These are phyloP conservation scores for Hyposoter dolosus DNA, from an alignment of 2,888 invertebrate genomes.

Conservation along the genomic window DNA sequence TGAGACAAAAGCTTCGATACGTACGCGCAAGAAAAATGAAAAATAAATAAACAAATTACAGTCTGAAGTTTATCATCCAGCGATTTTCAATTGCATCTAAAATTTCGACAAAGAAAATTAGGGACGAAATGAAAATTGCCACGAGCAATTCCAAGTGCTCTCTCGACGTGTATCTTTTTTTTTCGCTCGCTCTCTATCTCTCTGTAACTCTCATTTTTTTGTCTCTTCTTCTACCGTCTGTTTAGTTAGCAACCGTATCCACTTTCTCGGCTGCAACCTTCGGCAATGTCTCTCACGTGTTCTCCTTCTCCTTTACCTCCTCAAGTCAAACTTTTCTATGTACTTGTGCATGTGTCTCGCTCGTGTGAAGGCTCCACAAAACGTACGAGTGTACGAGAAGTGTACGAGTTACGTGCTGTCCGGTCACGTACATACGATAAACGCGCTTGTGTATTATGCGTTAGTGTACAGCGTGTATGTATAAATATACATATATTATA, in stretches of 20 bases:
- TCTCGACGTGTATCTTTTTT: background rate
- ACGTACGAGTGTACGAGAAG: constrained; percentile 28
- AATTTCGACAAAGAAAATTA: background rate
- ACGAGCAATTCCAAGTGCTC: background rate
- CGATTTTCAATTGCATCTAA: background rate
- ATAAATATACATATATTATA: constrained; percentile 22
- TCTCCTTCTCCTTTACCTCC: background rate
- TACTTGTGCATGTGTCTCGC: background rate
- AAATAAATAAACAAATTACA: background rate
- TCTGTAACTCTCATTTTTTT: background rate
- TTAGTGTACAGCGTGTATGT: background rate
- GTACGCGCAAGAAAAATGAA: no score
- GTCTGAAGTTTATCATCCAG: background rate
- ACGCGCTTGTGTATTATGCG: constrained; percentile 48
- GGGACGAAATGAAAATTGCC: background rate
- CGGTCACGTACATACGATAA: constrained; percentile 64
- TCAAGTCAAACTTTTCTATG: background rate
- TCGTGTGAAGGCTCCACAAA: background rate
- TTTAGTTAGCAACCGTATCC: constrained; percentile 67
- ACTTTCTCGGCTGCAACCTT: constrained; percentile 72
- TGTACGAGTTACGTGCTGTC: constrained; percentile 66
- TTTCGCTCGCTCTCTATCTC: background rate
- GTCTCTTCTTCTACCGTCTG: constrained; percentile 23
- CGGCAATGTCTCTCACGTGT: constrained; percentile 43
- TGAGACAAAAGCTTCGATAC: no score